Conservation (phyloP, 2,888 invertebrate species). For the Dasysyrphus tricinctus region DNA sequence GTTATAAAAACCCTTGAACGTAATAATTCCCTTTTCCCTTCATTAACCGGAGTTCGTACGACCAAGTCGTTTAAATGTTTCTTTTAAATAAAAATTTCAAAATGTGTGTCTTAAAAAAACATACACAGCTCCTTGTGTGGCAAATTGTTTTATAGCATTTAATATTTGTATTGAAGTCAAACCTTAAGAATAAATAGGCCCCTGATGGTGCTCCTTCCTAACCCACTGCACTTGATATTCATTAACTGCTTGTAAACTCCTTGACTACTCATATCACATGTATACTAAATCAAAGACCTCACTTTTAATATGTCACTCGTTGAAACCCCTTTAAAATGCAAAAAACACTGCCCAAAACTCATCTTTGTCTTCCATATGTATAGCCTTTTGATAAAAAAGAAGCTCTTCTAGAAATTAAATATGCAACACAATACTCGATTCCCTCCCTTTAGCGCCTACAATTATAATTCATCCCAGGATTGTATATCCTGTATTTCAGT, state of each 20-base stretch:
- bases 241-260: not conserved
- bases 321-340: not conserved
- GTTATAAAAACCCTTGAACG: too few relatives aligned
- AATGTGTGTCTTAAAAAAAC: too few relatives aligned
- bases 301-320: slow-evolving; percentile 26
- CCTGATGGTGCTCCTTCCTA: slow-evolving; percentile 29
- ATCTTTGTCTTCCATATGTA: not conserved
- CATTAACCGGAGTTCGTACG: too few relatives aligned
- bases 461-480: slow-evolving; percentile 26
- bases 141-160: too few relatives aligned
- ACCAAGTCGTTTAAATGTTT: too few relatives aligned
- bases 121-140: too few relatives aligned
- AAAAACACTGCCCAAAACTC: not conserved
- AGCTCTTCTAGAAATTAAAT: slow-evolving; percentile 72
- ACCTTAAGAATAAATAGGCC: not conserved
- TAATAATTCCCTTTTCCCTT: too few relatives aligned
- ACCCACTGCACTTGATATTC: slow-evolving; percentile 68
- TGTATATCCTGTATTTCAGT: slow-evolving; percentile 33
- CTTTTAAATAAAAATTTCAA: too few relatives aligned
- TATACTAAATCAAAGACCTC: slow-evolving; percentile 12
- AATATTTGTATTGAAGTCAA: too few relatives aligned
- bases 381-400: slow-evolving; percentile 46
- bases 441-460: slow-evolving; percentile 33
- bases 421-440: slow-evolving; percentile 65
- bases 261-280: slow-evolving; percentile 8